Evolutionary conservation across 2,888 invertebrate species (phyloP).

Genomic region (Chydorus sphaericus): DNA sequence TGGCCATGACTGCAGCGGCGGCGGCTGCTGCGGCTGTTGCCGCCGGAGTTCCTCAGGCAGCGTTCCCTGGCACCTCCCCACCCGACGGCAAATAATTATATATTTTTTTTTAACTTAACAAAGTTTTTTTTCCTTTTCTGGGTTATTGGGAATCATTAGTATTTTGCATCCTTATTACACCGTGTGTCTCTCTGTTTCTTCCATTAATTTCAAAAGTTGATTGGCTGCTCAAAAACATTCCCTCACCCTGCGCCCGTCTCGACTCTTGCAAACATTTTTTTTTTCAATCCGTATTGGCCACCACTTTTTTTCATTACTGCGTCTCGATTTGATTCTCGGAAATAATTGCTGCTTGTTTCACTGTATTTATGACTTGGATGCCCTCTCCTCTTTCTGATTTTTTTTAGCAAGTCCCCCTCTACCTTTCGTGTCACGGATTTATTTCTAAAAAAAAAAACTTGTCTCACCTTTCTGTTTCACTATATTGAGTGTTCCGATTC

Average conservation of each 20-base stretch:
- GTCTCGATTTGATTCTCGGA: constrained; percentile 1
- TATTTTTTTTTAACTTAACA: no score
- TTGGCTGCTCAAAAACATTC: constrained; percentile 12
- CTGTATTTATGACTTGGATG: constrained; percentile 4
- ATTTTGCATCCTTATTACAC: neutral
- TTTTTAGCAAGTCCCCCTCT: neutral
- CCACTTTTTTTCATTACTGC: neutral
- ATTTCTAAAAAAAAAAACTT: constrained; percentile 2
- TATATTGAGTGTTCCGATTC: neutral
- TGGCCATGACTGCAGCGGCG: constrained; percentile 20
- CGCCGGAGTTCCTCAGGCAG: constrained; percentile 21
- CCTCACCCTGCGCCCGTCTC: constrained; percentile 1
- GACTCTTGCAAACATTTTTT: neutral
- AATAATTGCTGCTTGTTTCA: constrained; percentile 4
- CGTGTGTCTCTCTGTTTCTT: neutral
- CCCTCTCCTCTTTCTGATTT: neutral
- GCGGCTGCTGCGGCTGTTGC: constrained; percentile 14
- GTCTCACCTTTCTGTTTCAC: constrained; percentile 3
- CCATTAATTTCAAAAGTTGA: neutral
- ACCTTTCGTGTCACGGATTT: constrained; percentile 1
- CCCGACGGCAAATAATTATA: constrained; percentile 16
- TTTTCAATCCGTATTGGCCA: neutral
- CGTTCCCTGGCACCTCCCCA: constrained; percentile 23
- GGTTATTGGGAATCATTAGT: neutral
- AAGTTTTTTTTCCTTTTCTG: neutral